These are phyloP conservation scores for Neoniphon sammara DNA, from an alignment of 2,797 vertebrate genomes.

Conservation along the genomic window DNA sequence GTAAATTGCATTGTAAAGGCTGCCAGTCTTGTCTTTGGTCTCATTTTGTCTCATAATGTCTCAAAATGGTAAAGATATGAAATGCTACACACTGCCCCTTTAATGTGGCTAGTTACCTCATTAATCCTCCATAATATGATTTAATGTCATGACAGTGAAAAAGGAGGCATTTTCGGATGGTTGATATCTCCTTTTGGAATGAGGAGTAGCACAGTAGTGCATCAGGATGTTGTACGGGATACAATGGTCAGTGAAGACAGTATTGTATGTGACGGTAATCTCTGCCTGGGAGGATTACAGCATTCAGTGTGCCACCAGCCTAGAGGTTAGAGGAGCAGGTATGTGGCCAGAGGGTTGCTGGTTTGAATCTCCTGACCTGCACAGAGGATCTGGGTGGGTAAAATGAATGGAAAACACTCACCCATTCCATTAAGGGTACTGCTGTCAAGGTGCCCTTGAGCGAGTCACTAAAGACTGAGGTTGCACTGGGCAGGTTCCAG, in stretches of 20 bases:
- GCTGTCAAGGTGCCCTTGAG: no score
- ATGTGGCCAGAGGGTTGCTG: not conserved
- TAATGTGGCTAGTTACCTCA: no score
- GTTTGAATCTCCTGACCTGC: not conserved
- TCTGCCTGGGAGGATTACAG: conserved; percentile 9
- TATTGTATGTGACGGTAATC: not conserved
- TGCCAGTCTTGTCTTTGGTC: no score
- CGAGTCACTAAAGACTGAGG: not conserved
- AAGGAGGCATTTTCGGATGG: not conserved
- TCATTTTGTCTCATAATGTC: no score
- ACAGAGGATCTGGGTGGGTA: not conserved
- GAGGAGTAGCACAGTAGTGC: no score
- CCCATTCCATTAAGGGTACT: not conserved
- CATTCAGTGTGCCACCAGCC: not conserved
- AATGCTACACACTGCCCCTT: no score
- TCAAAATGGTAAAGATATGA: no score
- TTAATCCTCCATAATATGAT: no score
- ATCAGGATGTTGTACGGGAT: no score
- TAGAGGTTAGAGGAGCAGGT: not conserved
- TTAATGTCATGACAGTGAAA: not conserved
- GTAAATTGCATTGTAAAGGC: no score
- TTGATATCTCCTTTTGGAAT: not conserved
- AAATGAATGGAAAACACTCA: not conserved
- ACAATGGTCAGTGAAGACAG: not conserved
- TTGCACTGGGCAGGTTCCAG: not conserved